These are phyloP conservation scores for Ctenochaetus hawaiiensis DNA, from an alignment of 2,797 vertebrate species.

Conservation along the genomic window DNA sequence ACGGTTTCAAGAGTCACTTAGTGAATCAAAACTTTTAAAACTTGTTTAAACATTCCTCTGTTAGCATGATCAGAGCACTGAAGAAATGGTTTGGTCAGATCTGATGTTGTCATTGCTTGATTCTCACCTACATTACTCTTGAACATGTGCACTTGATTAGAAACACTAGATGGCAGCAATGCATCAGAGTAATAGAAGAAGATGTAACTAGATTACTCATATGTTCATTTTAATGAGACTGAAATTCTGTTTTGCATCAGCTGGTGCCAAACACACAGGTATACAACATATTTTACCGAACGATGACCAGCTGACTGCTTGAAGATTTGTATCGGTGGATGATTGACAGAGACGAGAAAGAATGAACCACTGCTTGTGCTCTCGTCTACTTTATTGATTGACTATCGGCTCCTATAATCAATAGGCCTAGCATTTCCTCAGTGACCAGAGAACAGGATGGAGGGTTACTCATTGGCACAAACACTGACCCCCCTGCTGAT, in stretches of 20 bases:
- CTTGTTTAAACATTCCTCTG: neutral
- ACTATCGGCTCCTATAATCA: constrained; percentile 42
- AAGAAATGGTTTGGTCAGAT: neutral
- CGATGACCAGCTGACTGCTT: neutral
- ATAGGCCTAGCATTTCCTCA: constrained; percentile 52
- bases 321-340: neutral
- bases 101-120: neutral
- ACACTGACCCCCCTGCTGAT: constrained; percentile 51
- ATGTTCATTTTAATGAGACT: constrained; percentile 42
- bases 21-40: neutral
- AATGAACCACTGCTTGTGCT: neutral
- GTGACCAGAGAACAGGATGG: constrained; percentile 53
- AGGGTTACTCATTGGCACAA: constrained; percentile 51
- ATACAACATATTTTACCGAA: constrained; percentile 18
- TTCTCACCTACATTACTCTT: neutral
- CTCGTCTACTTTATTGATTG: constrained; percentile 39
- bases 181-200: constrained; percentile 32
- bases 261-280: constrained; percentile 5
- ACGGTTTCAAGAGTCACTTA: neutral
- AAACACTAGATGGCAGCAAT: constrained; percentile 81
- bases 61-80: neutral
- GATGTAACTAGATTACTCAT: constrained; percentile 34
- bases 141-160: constrained; percentile 9
- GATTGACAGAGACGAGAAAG: neutral
- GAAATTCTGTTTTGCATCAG: constrained; percentile 44